phyloP scores from a whole-genome alignment of 2,888 invertebrate genomes.

The Drosophila melanosoma region DNA sequence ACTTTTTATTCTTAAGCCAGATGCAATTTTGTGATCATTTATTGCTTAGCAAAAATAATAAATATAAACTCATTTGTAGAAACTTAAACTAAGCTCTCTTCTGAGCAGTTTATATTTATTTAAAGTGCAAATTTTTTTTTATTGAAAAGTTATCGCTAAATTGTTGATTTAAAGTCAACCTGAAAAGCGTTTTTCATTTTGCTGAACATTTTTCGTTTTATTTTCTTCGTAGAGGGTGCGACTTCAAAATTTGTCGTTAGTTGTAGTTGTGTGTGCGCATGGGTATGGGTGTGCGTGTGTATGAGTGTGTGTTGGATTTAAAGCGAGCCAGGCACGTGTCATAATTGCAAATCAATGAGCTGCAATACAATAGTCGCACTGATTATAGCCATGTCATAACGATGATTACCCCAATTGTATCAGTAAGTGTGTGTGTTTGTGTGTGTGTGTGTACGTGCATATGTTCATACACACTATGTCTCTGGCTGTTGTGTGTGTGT shows the following conservation, averaged over 20 bases:
- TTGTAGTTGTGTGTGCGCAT: neutral
- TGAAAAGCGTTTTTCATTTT: slow-evolving; percentile 37
- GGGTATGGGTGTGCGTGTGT: slow-evolving; percentile 7
- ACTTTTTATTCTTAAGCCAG: neutral
- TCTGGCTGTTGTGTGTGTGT: slow-evolving; percentile 49
- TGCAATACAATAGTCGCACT: slow-evolving; percentile 73
- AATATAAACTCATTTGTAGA: neutral
- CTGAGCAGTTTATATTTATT: neutral
- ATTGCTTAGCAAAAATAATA: neutral
- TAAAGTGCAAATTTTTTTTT: neutral
- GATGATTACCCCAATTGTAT: slow-evolving; percentile 78
- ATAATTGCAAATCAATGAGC: slow-evolving; percentile 80
- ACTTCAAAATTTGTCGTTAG: slow-evolving; percentile 3
- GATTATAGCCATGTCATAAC: slow-evolving; percentile 75
- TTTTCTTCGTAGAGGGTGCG: neutral
- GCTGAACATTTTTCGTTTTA: slow-evolving; percentile 8
- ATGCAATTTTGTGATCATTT: neutral
- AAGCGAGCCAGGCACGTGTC: slow-evolving; percentile 65
- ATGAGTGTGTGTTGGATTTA: slow-evolving; percentile 31
- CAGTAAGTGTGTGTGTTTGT: slow-evolving; percentile 30
- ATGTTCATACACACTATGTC: neutral
- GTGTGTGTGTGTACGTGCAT: slow-evolving; percentile 37
- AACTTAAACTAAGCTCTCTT: neutral
- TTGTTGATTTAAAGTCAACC: slow-evolving; percentile 28
- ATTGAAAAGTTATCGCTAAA: slow-evolving; percentile 24